Evolutionary conservation across 1,140 invertebrate genomes (phyloP), one percentile per base, ranked within the genome.

Genomic region (Zaprionus davidi): DNA sequence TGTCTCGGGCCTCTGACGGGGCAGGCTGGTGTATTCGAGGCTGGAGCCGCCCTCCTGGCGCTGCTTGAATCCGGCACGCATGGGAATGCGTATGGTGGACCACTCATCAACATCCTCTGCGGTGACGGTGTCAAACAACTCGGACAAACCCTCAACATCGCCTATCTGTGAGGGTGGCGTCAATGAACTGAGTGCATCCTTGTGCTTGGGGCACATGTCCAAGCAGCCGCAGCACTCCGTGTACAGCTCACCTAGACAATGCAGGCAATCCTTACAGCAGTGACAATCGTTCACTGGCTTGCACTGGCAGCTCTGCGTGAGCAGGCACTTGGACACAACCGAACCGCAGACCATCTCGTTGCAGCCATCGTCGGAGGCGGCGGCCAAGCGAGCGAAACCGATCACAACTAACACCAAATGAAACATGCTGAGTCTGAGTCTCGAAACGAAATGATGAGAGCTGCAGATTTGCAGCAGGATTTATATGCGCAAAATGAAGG

Each of bases 191-290:
- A 94, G 93, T 1, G 96, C 95, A 82, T 96, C 94, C 92, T 97
- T 97, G 41, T 96, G 95, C 92, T 97, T 97, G 22, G 97, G 97
- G 93, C 98, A 99, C 93, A 99, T 95, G 91, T 98, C 90, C 44
- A 99, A 96, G 94, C 98, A 99, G 36, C 97, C 98, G 85, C 98
- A 99, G 92, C 98, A 99, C 92, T 99, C 97, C 57, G 95, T 96
- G 87, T 97, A 99, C 2, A 98, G 93, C 81, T 97, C 96, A 75
- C 96, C 96, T 28, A 99, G 94, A 90, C 98, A 99, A 76, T 95
- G 96, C 77, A 96, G 96, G 87, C 98, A 99, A 78, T 98, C 97
- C 86, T 97, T 97, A 93, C 97, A 98, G 85, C 98, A 99, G 3
- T 96, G 96, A 85, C 97, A 98, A 90, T 98, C 96, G 75, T 95